These are phyloP conservation scores for Micronisus gabar DNA, from an alignment of 2,113 vertebrate genomes.

Conservation along the genomic window DNA sequence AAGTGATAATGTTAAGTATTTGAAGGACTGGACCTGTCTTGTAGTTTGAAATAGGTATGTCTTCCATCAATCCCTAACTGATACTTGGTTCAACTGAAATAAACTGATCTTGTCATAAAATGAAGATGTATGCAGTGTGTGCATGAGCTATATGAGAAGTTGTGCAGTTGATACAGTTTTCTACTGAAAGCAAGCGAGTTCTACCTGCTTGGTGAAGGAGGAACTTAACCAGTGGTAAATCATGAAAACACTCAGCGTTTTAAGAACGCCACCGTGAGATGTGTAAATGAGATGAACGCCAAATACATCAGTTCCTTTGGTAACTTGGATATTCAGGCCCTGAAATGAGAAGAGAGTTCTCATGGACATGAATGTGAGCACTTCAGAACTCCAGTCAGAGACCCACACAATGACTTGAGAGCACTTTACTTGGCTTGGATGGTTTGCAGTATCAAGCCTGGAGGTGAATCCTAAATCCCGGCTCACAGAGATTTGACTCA, in stretches of 20 bases:
- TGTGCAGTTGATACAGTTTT: not conserved
- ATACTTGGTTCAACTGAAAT: not conserved
- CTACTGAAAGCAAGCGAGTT: not conserved
- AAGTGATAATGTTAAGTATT: not conserved
- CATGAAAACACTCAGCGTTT: not conserved
- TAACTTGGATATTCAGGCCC: not conserved
- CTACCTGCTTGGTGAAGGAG: not conserved
- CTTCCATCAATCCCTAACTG: not conserved
- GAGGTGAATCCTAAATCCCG: not conserved
- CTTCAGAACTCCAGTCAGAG: not conserved
- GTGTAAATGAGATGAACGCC: not conserved
- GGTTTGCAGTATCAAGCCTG: not conserved
- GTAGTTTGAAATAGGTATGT: not conserved
- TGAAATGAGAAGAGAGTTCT: not conserved
- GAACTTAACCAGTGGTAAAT: not conserved
- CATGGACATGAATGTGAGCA: rapidly evolving
- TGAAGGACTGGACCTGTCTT: not conserved
- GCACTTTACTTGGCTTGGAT: not conserved
- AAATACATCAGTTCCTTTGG: not conserved
- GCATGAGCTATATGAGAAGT: not conserved
- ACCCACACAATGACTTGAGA: not conserved
- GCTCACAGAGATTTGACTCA: not conserved
- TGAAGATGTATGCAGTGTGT: not conserved
- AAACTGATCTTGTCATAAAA: not conserved
- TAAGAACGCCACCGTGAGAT: not conserved